Conservation (phyloP, 2,113 vertebrate genomes). For the Okapia johnstoni region DNA sequence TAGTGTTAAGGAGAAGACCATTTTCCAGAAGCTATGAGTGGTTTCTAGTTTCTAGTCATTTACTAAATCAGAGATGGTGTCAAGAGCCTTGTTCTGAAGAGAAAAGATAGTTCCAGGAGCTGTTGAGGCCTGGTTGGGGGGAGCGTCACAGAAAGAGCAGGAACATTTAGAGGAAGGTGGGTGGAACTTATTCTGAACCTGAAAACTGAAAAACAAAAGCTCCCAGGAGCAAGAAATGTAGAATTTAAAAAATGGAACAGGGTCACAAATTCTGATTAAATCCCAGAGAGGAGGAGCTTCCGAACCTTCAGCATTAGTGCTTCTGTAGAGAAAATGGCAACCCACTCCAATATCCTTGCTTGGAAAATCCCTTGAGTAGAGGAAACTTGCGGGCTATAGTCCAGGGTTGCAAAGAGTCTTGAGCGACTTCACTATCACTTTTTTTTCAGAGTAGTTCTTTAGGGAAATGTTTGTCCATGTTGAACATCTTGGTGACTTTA, state of each 20-base stretch:
- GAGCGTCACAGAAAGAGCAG: background rate
- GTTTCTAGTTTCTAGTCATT: background rate
- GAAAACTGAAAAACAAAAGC: background rate
- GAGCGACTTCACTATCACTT: background rate
- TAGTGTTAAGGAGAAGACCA: background rate
- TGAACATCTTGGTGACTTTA: background rate
- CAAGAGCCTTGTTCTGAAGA: background rate
- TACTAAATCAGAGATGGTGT: background rate
- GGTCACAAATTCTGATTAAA: background rate
- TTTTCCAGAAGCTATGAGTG: background rate
- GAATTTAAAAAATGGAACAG: background rate
- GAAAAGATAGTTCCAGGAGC: background rate
- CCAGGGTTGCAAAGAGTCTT: background rate
- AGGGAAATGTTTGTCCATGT: background rate
- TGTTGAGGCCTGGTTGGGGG: background rate
- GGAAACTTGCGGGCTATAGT: background rate
- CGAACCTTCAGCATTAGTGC: background rate
- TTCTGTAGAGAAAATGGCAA: background rate
- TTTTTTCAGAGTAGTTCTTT: background rate
- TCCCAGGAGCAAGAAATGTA: background rate
- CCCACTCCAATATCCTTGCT: background rate
- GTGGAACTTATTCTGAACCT: background rate
- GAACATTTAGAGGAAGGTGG: background rate
- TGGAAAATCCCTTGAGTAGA: background rate
- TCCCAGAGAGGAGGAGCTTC: background rate